phyloP scores from a whole-genome alignment of 2,113 vertebrate genomes.

The Mixornis gularis region DNA sequence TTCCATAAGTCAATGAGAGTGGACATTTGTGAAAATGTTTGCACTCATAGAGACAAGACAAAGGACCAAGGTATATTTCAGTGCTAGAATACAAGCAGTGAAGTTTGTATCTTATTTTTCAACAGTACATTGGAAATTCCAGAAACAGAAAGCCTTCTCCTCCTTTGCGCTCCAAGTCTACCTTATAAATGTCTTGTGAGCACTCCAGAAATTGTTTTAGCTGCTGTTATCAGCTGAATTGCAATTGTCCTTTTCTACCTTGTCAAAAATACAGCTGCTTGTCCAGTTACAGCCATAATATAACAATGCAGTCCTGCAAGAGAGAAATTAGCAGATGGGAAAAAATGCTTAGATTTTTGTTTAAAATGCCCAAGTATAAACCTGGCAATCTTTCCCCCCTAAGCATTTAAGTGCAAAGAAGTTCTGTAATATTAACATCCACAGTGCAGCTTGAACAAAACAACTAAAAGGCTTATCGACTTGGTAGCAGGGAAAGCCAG shows the following conservation, averaged over 20 bases:
- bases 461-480: slow-evolving; percentile 69
- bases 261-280: background rate
- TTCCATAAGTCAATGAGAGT: background rate
- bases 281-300: background rate
- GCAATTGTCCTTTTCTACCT: background rate
- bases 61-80: background rate
- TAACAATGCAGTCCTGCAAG: background rate
- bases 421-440: slow-evolving; percentile 40
- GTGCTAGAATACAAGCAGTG: background rate
- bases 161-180: background rate
- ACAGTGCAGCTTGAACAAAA: slow-evolving; percentile 60
- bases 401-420: slow-evolving; percentile 16
- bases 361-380: background rate
- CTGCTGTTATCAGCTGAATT: background rate
- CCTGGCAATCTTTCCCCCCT: background rate
- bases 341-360: background rate
- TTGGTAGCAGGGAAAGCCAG: slow-evolving; percentile 53
- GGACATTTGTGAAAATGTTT: background rate
- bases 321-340: background rate
- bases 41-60: background rate
- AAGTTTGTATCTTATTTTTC: background rate
- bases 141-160: background rate
- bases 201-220: background rate
- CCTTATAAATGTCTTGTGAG: background rate
- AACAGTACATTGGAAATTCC: background rate